Evolutionary conservation across 2,797 vertebrate species (phyloP), one percentile per base, ranked within the genome.

Genomic region (Phyllotis vaccarum): DNA sequence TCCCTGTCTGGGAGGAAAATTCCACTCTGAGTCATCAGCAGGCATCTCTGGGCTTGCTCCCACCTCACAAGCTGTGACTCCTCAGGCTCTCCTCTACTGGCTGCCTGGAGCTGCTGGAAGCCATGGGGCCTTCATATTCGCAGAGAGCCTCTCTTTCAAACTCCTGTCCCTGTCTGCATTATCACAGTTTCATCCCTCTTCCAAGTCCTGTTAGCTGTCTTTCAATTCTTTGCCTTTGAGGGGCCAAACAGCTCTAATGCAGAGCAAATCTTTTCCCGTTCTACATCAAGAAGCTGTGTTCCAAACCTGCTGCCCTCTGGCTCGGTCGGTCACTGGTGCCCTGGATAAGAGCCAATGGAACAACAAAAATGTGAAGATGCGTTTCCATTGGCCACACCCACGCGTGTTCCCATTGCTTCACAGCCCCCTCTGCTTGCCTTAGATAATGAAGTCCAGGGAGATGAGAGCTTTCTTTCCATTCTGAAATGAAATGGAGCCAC

Each of bases 1-100:
- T 85, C 86, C 37, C 92, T 74, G 82, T 13, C 92, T 58, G 60
- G 79, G n/a, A 96, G 94, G 95, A 97, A 97, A 97, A 96, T 96
- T 96, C 95, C 96, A 85, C 40, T 52, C 91, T 89, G 92, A 97
- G 82, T 95, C 95, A 92, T 56, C 58, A 54, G 86, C 82, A 91
- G 74, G 37, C 75, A 64, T 70, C 64, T 80, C 86, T 56, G 72
- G 75, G 79, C 40, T 83, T n/a, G 82, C 86, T 93, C 74, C 56
- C 40, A 58, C 31, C 21, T 70, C 5, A 0, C 31, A 58, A 62
- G 52, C 85, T 75, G 24, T 19, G 70, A 37, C 54, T 74, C n/a
- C n/a, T 27, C 27, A 19, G 66, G 31, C 93, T 81, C 49, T 86
- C 11, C n/a, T 76, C 22, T 31, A 34, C 22, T 43, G 43, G 80